Evolutionary conservation across 2,888 invertebrate genomes (phyloP).

Genomic region (Polydesmus complanatus): DNA sequence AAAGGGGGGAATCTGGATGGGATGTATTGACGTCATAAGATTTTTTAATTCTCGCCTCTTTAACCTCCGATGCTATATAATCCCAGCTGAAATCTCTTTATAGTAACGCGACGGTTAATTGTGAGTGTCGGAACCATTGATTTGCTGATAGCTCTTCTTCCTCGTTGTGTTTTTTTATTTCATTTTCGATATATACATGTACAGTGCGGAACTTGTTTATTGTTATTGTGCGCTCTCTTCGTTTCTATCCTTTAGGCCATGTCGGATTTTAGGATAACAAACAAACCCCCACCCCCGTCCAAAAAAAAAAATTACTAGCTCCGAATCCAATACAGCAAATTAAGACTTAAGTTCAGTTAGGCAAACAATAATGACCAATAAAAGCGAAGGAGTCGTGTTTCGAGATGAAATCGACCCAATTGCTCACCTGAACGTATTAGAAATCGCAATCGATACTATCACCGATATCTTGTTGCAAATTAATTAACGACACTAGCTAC

Average conservation of each 20-base stretch:
- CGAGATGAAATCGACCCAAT: too few species aligned
- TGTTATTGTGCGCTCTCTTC: not conserved
- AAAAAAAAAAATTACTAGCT: not conserved
- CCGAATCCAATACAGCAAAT: not conserved
- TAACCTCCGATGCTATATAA: not conserved
- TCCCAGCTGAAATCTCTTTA: not conserved
- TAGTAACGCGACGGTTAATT: not conserved
- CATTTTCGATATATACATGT: too few species aligned
- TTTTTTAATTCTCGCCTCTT: not conserved
- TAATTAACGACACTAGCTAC: too few species aligned
- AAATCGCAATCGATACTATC: too few species aligned
- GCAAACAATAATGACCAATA: not conserved
- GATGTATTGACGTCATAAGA: not conserved
- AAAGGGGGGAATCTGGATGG: too few species aligned
- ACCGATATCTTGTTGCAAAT: too few species aligned
- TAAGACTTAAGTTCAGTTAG: not conserved
- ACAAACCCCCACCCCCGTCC: too few species aligned
- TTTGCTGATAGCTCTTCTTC: not conserved
- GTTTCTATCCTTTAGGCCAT: not conserved
- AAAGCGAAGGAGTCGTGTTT: too few species aligned
- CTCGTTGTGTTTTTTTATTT: not conserved
- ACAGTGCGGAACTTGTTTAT: not conserved
- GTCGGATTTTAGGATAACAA: not conserved
- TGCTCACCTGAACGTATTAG: too few species aligned
- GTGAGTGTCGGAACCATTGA: not conserved